Evolutionary conservation across 2,113 vertebrate genomes (phyloP).

Genomic region (Charadrius vociferus): DNA sequence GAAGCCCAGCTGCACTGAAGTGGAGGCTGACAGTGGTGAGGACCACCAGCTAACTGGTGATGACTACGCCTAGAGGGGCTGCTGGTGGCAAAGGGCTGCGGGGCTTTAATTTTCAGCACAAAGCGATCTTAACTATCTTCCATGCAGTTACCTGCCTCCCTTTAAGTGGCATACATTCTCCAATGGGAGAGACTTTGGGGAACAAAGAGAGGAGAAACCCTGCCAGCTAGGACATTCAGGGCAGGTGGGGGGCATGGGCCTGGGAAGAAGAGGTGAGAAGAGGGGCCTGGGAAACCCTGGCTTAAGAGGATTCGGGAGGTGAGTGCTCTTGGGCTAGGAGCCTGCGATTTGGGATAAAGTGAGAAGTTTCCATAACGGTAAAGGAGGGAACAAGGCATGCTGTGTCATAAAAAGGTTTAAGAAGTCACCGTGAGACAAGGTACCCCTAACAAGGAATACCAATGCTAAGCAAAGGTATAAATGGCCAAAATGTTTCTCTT

Average conservation of each 20-base stretch:
- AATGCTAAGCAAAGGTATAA: background rate
- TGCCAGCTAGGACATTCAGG: background rate
- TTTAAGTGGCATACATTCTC: background rate
- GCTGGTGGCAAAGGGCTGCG: background rate
- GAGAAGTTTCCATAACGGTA: background rate
- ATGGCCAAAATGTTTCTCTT: accelerated
- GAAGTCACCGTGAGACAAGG: background rate
- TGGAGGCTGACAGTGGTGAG: background rate
- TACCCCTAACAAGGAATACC: background rate
- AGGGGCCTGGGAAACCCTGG: background rate
- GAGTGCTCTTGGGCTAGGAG: background rate
- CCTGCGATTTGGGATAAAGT: background rate
- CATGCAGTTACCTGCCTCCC: background rate
- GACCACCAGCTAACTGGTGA: background rate
- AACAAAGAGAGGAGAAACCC: background rate
- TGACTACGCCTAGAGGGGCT: background rate
- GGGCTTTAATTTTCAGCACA: background rate
- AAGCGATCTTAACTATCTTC: background rate
- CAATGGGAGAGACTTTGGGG: background rate
- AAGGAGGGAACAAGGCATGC: background rate
- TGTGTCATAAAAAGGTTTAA: background rate
- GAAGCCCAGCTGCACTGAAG: background rate
- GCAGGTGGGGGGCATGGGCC: background rate
- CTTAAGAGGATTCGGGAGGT: background rate
- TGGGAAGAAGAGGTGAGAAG: background rate